phyloP scores from a whole-genome alignment of 2,113 vertebrate species.

The Crotophaga sulcirostris region DNA sequence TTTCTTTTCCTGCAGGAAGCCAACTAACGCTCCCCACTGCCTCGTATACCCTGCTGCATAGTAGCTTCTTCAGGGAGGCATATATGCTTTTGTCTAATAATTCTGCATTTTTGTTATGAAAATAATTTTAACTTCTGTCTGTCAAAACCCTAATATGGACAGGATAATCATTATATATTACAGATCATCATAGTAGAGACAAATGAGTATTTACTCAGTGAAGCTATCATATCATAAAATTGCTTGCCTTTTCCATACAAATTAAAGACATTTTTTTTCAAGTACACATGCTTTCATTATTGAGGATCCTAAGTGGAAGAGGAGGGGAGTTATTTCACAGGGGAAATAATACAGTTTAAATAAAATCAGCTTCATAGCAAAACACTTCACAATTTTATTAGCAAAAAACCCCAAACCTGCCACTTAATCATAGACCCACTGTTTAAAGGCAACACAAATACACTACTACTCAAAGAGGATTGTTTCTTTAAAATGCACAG shows the following conservation, averaged over 20 bases:
- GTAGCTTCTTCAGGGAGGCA: not conserved
- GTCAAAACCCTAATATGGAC: not conserved
- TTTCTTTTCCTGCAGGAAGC: not conserved
- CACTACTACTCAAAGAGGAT: not conserved
- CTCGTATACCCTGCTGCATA: not conserved
- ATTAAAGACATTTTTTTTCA: not conserved
- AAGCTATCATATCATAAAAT: not conserved
- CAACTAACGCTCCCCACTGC: fast-evolving
- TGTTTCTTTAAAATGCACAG: not conserved
- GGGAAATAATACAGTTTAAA: not conserved
- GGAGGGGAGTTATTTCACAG: not conserved
- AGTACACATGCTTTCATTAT: not conserved
- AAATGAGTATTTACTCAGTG: not conserved
- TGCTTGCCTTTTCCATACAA: not conserved
- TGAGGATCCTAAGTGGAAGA: not conserved
- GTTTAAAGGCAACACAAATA: not conserved
- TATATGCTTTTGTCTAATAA: not conserved
- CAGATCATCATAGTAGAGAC: not conserved
- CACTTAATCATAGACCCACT: not conserved
- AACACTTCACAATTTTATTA: not conserved
- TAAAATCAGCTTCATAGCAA: not conserved
- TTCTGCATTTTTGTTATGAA: not conserved
- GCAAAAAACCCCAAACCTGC: not conserved
- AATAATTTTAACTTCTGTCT: not conserved
- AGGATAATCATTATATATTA: not conserved